Evolutionary conservation across 2,888 invertebrate species (phyloP), one percentile per base, ranked within the genome.

Genomic region (Orthosia incerta): DNA sequence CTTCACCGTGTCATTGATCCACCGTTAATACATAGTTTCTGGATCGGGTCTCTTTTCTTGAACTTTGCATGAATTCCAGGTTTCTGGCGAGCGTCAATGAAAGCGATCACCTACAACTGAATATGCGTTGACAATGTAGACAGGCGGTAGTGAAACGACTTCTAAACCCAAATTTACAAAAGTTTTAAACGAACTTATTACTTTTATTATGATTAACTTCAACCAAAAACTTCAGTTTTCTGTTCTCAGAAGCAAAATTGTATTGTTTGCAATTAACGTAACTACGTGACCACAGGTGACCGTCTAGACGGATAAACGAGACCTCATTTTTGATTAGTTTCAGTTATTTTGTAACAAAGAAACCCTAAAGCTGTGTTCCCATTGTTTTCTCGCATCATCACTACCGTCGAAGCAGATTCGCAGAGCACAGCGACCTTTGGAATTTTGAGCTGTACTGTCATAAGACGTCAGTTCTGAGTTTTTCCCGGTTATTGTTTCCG

Each of bases 291-390:
- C 62, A 63, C 66, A 20, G 48, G 66, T 83, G 48, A 74, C 48
- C 55, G 80, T 80, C 80, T 80, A 83, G 80, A 80, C 84, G 63
- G 53, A 15, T 48, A 23, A 63, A 70, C 18, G 64, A 59, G 64
- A 64, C 60, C 79, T 12, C 65, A 56, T 57, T 79, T 66, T 31
- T 62, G 15, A 72, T 66, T 62, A 65, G 53, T 69, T 82, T 65
- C 13, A 16, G 18, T 46, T 4, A 4, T n/a, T 48, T n/a, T n/a
- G 69, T 51, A n/a, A 46, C 23, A 13, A 45, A 23, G 26, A 57
- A 68, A 20, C 20, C 13, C 1, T 18, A 26, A 62, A 26, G 50
- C 0, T n/a, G 13, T 2, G 16, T 23, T 13, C 16, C 7, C 7
- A 50, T 23, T 31, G 18, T 56, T 23, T 20, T 20, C 4, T n/a